Base-by-base conservation (phyloP, 2,113 vertebrate species). In the Romanogobio albipinnatus region DNA sequence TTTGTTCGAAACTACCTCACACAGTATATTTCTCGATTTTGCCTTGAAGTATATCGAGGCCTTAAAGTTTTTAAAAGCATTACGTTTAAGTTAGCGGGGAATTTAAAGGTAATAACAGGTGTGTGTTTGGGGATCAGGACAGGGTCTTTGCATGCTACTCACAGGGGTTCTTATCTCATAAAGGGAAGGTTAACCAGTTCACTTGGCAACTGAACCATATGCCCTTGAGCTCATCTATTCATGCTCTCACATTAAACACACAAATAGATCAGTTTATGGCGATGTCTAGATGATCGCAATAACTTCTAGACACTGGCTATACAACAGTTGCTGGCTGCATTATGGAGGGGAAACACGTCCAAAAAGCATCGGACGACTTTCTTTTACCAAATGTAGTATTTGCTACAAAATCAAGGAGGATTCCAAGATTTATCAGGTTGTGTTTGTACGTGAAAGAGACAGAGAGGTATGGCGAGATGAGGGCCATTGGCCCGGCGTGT, bases 401-500 rank as follows among this genome's bases (percentile, higher is more conserved):
- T 75, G 22, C 71, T n/a, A 17, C 45, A 49, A 51, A 14, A 29
- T 75, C n/a, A 51, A 75, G 45, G 3, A 49, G 15, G 76, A 59
- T 39, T 39, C 29, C 9, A 36, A 22, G 15, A 33, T 56, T 39
- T 14, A 15, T 56, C 24, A 76, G 61, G 51, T 53, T 39, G 49
- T 51, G 82, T 45, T 66, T 77, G 51, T 58, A 17, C 13, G 53
- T 53, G 75, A 62, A 14, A 9, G 51, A 83, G 85, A 17, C 51
- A 70, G 29, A 15, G 62, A 62, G 86, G 77, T 7, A 76, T 29
- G 45, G 71, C 19, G 79, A 76, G 68, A 71, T 88, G 89, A 88
- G 84, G 88, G 87, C 81, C 29, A 15, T 7, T 91, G 91, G 90
- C 91, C 87, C 91, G 91, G 87, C 86, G 76, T 89, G 5, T 90